phyloP scores from a whole-genome alignment of 2,113 vertebrate species.

The Nannospalax galili region DNA sequence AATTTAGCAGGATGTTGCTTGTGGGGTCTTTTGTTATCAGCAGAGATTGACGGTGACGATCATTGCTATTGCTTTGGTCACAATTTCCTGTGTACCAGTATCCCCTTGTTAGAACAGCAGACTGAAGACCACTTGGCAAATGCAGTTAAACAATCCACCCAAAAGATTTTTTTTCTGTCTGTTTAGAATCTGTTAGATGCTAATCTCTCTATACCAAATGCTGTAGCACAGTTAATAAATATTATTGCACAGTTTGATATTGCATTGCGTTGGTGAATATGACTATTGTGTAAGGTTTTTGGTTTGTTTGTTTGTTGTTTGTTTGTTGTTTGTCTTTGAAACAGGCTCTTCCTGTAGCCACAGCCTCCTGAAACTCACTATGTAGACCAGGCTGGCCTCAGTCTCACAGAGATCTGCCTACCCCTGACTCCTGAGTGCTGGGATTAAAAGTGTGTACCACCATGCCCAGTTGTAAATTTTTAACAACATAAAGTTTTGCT shows the following conservation, averaged over 20 bases:
- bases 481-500: neutral
- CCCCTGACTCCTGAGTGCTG: too few relatives aligned
- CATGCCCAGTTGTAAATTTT: neutral
- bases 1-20: neutral
- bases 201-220: neutral
- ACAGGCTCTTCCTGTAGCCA: too few relatives aligned
- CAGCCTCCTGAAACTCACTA: too few relatives aligned
- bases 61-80: neutral
- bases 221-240: neutral
- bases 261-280: neutral
- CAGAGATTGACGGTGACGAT: constrained; percentile 34
- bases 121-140: neutral
- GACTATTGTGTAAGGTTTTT: neutral
- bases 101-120: neutral
- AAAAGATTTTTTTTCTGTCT: neutral
- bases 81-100: neutral
- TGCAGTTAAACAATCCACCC: neutral
- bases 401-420: too few relatives aligned
- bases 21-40: neutral
- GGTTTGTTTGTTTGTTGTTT: too few relatives aligned
- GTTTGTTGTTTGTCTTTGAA: too few relatives aligned
- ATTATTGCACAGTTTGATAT: neutral
- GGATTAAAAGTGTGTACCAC: too few relatives aligned
- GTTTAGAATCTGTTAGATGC: neutral
- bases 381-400: too few relatives aligned